Conservation (phyloP, 2,797 vertebrate species). For the Denticeps clupeoides region DNA sequence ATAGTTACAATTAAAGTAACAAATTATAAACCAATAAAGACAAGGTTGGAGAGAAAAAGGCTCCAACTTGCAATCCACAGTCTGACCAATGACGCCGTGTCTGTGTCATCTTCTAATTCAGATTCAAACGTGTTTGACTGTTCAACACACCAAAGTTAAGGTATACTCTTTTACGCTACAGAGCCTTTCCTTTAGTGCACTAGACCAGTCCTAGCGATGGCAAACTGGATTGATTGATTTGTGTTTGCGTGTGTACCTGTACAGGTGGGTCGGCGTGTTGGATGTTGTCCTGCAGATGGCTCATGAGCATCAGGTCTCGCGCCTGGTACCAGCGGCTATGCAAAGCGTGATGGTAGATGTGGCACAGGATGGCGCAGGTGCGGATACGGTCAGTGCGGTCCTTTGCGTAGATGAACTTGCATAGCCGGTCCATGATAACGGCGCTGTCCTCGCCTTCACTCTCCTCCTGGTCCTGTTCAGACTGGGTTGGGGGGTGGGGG, state of each 20-base stretch:
- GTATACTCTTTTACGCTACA: no score
- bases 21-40: no score
- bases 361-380: slow-evolving; percentile 84
- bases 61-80: no score
- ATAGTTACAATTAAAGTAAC: no score
- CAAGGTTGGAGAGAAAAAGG: no score
- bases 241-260: slow-evolving; percentile 52
- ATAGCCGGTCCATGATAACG: slow-evolving; percentile 77
- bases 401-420: slow-evolving; percentile 85
- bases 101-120: no score
- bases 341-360: slow-evolving; percentile 87
- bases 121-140: no score
- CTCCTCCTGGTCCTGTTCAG: slow-evolving; percentile 80
- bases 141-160: no score
- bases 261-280: slow-evolving; percentile 85
- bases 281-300: slow-evolving; percentile 89
- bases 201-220: no score
- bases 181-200: no score
- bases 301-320: slow-evolving; percentile 91
- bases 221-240: neutral
- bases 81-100: no score
- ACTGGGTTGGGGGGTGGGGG: no score
- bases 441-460: slow-evolving; percentile 81
- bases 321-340: slow-evolving; percentile 90
- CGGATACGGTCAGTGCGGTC: slow-evolving; percentile 85